Conservation (phyloP, 2,113 vertebrate species). For the Myrmecophaga tridactyla region DNA sequence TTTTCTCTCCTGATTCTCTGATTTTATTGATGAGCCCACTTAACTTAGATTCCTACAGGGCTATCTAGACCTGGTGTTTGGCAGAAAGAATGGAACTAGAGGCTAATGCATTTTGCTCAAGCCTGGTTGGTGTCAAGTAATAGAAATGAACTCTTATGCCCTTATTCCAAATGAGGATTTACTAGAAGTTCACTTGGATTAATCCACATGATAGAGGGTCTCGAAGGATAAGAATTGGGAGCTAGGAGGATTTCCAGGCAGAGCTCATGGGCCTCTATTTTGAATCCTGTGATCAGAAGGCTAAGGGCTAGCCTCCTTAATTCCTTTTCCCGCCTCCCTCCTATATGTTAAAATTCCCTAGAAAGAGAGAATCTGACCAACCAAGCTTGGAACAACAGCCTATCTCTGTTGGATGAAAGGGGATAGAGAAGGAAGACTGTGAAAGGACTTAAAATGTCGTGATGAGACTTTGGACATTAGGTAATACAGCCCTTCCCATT, state of each 20-base stretch:
- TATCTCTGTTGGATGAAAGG: no score
- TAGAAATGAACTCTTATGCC: background rate
- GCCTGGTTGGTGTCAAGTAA: background rate
- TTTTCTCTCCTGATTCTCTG: background rate
- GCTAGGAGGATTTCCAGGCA: background rate
- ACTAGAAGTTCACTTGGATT: background rate
- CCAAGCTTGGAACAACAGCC: no score
- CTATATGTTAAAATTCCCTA: background rate
- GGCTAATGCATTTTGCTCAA: background rate
- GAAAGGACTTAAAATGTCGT: no score
- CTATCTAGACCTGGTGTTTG: background rate
- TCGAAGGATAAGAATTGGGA: background rate
- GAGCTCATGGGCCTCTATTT: background rate
- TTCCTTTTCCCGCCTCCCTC: background rate
- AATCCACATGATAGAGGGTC: background rate
- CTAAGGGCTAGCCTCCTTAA: background rate
- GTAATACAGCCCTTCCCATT: no score
- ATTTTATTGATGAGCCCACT: background rate
- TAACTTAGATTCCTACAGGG: background rate
- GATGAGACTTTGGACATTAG: no score
- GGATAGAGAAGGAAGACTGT: no score
- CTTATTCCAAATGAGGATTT: background rate
- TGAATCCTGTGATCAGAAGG: no score
- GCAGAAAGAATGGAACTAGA: background rate
- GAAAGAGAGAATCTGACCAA: background rate